A percentile compares a stretch with the other conserved stretches of the same genome.
Conservation (phyloP, 2,797 vertebrate genomes). For the Threskiornis aethiopicus region DNA sequence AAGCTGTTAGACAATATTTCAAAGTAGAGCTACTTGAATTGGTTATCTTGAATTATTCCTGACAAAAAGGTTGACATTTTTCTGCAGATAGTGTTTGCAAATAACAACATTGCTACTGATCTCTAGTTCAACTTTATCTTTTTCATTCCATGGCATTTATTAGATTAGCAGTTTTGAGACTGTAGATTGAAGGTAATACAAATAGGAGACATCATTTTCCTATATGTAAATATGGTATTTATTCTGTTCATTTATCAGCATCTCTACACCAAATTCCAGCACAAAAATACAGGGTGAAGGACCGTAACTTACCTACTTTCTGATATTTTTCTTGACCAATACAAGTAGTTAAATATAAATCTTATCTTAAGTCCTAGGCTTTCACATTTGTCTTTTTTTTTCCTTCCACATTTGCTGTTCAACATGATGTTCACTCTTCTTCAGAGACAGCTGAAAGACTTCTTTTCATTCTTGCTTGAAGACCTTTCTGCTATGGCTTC, state of each 20-base stretch:
- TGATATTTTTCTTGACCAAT: not conserved
- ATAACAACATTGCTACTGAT: not conserved
- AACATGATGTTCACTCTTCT: not conserved
- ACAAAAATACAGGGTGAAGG: not conserved
- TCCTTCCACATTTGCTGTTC: not conserved
- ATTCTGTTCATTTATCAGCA: not conserved
- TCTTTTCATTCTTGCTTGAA: not conserved
- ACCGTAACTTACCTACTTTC: not conserved
- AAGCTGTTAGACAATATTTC: not conserved
- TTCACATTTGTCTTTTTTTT: not conserved
- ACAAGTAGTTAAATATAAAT: not conserved
- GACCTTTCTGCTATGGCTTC: not conserved
- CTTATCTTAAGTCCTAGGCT: not conserved
- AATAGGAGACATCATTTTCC: not conserved
- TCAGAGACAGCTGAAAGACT: not conserved
- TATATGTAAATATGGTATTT: not conserved
- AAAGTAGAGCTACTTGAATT: not conserved
- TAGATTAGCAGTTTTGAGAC: not conserved
- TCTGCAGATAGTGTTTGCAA: not conserved
- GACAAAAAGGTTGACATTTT: not conserved
- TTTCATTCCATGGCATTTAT: not conserved
- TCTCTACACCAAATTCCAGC: not conserved
- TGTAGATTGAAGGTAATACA: not conserved
- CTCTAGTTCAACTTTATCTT: not conserved
- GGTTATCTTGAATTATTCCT: not conserved